Evolutionary conservation across 2,888 invertebrate genomes (phyloP), one percentile per base, ranked within the genome.

Genomic region (Elysia crispata): DNA sequence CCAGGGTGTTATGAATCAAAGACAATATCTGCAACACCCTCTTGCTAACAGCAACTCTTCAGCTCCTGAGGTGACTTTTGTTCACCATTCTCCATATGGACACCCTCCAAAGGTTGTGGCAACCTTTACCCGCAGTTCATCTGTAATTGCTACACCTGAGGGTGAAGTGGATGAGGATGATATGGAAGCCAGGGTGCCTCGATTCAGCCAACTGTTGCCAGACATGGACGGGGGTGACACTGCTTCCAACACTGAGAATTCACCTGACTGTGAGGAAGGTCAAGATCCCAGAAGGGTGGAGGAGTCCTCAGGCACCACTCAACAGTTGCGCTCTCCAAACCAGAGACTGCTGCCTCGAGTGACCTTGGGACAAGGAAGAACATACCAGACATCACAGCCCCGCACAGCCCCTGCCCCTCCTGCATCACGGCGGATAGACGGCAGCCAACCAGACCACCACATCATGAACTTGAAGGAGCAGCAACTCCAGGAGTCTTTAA

Each of bases 391-490:
- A 28, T 20, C 30, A 13, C 66, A 23, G 8, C 78, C 67, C 23
- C 31, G 64, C 11, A 54, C 50, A 13, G 67, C 64, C n/a, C 28
- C 23, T 18, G 31, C 50, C 1, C 73, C 64, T 13, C 49, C 74
- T n/a, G 41, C 49, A 1, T 8, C n/a, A 54, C 13, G 13, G 54
- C 54, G 54, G 54, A 13, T 20, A 54, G 54, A 20, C 54, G 13
- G 20, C 60, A 23, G n/a, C 60, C 54, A 67, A 18, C 76, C 76
- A 31, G 80, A 80, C 30, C 80, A 80, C 30, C 33, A 66, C 31
- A 80, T 80, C 70, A 80, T 80, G 80, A 70, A 80, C 25, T 60
- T 80, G 50, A 80, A 80, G 54, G 80, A 80, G 33, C 80, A 80
- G 70, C 69, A 80, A 25, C 80, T 80, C 20, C 69, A 49, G 1